Percentiles rank a stretch among this genome's conserved stretches.
Evolutionary conservation across 2,797 vertebrate genomes (phyloP).

Genomic region (Neomorphus geoffroyi): DNA sequence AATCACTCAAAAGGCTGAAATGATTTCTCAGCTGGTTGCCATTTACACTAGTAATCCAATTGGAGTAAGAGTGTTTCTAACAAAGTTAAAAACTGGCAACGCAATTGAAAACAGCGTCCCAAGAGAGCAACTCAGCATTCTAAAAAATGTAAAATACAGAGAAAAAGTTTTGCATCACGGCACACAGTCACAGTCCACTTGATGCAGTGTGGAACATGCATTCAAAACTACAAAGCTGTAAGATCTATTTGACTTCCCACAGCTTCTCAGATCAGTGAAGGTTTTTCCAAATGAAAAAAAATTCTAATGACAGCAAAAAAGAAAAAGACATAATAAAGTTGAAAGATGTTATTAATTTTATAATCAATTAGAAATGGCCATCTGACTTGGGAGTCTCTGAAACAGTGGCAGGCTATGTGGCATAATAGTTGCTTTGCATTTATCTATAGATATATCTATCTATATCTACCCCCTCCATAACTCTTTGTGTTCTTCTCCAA

Average conservation of each 20-base stretch:
- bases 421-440: neutral
- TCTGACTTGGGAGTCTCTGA: neutral
- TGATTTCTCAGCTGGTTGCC: neutral
- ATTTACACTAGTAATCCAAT: slow-evolving; percentile 27
- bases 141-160: neutral
- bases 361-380: neutral
- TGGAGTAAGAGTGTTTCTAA: neutral
- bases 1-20: neutral
- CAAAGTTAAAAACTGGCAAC: neutral
- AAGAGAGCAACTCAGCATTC: neutral
- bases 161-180: neutral
- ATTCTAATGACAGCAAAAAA: neutral
- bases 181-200: neutral
- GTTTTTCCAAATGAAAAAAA: neutral
- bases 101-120: neutral
- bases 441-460: too few relatives aligned
- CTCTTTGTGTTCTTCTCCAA: neutral
- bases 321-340: neutral
- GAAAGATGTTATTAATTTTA: neutral
- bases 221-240: neutral
- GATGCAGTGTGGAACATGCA: neutral
- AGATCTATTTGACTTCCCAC: neutral
- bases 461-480: rapidly evolving
- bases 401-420: neutral
- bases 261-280: neutral